Evolutionary conservation across 1,140 invertebrate genomes (phyloP).

Genomic region (Lucilia sericata): DNA sequence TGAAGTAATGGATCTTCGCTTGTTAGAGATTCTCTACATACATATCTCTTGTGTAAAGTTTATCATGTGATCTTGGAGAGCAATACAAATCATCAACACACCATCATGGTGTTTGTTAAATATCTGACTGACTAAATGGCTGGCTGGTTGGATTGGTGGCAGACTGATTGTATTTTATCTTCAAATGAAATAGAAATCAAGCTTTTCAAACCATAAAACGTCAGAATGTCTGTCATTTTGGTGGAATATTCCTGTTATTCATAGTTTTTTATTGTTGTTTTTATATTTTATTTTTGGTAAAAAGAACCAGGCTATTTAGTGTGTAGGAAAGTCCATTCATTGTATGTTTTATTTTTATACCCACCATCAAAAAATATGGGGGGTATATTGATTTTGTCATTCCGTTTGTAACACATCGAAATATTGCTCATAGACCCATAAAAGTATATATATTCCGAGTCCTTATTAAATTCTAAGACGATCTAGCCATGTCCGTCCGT

Average conservation of each 20-base stretch:
- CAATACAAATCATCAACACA: neutral
- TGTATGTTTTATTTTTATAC: neutral
- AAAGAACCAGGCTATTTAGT: neutral
- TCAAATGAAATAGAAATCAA: neutral
- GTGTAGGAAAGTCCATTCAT: neutral
- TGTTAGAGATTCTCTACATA: neutral
- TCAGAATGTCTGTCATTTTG: slow-evolving; percentile 19
- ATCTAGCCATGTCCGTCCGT: no score
- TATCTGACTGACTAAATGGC: neutral
- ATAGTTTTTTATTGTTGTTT: neutral
- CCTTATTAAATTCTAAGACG: no score
- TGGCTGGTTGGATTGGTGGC: neutral
- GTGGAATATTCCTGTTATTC: neutral
- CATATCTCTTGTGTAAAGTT: neutral
- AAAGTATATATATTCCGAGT: no score
- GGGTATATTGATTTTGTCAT: no score
- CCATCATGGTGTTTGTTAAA: neutral
- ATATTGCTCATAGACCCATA: no score
- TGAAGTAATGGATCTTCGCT: neutral
- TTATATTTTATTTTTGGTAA: neutral
- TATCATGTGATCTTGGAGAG: slow-evolving; percentile 10
- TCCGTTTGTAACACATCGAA: no score
- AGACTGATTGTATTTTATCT: neutral
- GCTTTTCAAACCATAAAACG: neutral
- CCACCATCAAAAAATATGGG: no score